phyloP scores from a whole-genome alignment of 1,140 invertebrate species.

The Lordiphosa collinella region DNA sequence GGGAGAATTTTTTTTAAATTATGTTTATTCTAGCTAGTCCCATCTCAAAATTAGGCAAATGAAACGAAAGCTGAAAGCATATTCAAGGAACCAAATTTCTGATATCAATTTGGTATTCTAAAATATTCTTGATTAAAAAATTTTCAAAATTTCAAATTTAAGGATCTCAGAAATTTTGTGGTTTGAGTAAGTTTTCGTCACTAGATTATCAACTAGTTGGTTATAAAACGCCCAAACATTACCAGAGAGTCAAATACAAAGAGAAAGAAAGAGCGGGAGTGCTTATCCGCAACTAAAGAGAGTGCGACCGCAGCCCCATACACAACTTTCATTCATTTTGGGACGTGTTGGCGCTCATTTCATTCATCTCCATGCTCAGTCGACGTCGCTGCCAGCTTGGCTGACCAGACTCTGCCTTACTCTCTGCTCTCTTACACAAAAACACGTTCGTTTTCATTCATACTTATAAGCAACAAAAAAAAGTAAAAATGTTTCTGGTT shows the following conservation, averaged over 20 bases:
- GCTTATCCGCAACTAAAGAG: conserved; percentile 1
- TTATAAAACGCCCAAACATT: background rate
- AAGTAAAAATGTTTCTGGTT: conserved; percentile 49
- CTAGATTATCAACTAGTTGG: background rate
- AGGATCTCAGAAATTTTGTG: too few relatives aligned
- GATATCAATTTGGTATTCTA: too few relatives aligned
- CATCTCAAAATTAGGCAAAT: too few relatives aligned
- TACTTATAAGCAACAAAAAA: conserved; percentile 51
- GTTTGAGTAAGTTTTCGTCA: too few relatives aligned
- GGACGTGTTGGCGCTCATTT: conserved; percentile 41
- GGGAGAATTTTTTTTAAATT: too few relatives aligned
- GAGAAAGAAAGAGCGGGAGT: conserved; percentile 9
- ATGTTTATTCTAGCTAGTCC: too few relatives aligned
- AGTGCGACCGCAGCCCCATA: conserved; percentile 4
- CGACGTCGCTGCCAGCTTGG: conserved; percentile 16
- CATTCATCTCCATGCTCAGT: conserved; percentile 42
- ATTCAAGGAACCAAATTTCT: too few relatives aligned
- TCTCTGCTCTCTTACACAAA: conserved; percentile 29
- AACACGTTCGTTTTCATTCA: conserved; percentile 77
- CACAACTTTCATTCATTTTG: conserved; percentile 73
- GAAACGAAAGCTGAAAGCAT: too few relatives aligned
- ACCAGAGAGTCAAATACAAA: background rate
- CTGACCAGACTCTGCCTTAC: conserved; percentile 14
- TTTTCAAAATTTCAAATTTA: too few relatives aligned
- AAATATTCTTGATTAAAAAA: too few relatives aligned